Percentiles rank a stretch among this genome's conserved stretches.
Conservation (phyloP, 2,888 invertebrate species). For the Vesta saturnalis region DNA sequence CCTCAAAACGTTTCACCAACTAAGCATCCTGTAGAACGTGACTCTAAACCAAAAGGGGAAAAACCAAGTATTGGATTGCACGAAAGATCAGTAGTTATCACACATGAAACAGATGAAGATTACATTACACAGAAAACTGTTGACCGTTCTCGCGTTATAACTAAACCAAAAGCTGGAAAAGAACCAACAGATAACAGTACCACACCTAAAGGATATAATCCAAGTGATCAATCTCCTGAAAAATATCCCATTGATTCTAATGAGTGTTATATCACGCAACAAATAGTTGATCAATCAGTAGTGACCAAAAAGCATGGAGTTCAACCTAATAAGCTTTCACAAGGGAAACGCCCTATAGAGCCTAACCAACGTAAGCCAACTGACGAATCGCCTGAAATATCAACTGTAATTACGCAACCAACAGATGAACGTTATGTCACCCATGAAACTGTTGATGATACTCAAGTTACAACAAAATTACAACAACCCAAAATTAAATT, state of each 20-base stretch:
- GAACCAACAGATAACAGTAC: too few species aligned
- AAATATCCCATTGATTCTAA: too few species aligned
- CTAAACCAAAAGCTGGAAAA: background rate
- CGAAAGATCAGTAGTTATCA: background rate
- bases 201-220: background rate
- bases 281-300: too few species aligned
- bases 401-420: background rate
- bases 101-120: background rate
- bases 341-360: too few species aligned
- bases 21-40: too few species aligned
- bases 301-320: too few species aligned
- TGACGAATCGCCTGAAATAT: too few species aligned
- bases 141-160: background rate
- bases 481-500: too few species aligned
- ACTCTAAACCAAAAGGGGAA: background rate
- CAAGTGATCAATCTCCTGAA: background rate
- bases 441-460: background rate
- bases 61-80: background rate
- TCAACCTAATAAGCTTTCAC: too few species aligned
- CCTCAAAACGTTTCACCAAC: too few species aligned
- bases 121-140: background rate
- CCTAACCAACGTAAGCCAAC: too few species aligned
- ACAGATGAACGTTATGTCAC: background rate
- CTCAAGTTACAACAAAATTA: background rate
- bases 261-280: too few species aligned